Evolutionary conservation across 2,888 invertebrate species (phyloP).

Genomic region (Amphimallon solstitiale): DNA sequence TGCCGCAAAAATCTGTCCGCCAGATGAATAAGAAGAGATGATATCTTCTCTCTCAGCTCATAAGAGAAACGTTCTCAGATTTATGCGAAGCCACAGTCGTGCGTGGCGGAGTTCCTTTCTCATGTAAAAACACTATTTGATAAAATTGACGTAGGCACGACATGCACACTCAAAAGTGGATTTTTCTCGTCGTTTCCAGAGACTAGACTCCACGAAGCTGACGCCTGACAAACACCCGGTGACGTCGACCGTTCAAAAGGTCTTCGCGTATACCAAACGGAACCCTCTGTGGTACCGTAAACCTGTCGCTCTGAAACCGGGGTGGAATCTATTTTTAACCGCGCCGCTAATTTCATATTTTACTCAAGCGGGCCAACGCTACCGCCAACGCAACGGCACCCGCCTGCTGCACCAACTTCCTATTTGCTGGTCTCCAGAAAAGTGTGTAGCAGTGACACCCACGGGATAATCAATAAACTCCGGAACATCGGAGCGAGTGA

Average conservation of each 20-base stretch:
- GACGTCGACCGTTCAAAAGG: neutral
- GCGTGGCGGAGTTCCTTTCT: neutral
- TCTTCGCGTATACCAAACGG: neutral
- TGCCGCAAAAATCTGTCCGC: neutral
- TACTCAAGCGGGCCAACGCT: constrained; percentile 9
- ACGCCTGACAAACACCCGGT: neutral
- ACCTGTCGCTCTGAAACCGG: neutral
- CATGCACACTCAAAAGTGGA: neutral
- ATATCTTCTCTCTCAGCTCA: neutral
- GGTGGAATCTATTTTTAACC: constrained; percentile 16
- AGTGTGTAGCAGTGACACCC: constrained; percentile 24
- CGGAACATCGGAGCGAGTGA: neutral
- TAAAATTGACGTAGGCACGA: constrained; percentile 1
- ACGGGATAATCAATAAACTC: constrained; percentile 27
- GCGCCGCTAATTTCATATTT: constrained; percentile 31
- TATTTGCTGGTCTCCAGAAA: constrained; percentile 4
- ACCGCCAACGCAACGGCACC: constrained; percentile 20
- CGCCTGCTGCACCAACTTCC: constrained; percentile 17
- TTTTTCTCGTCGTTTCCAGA: neutral
- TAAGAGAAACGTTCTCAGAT: neutral
- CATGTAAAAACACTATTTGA: constrained; percentile 13
- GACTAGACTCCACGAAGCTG: neutral
- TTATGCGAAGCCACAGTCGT: neutral
- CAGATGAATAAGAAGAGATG: neutral
- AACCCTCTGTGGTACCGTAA: constrained; percentile 12